phyloP scores from a whole-genome alignment of 2,113 vertebrate genomes.

The Galbula dea region DNA sequence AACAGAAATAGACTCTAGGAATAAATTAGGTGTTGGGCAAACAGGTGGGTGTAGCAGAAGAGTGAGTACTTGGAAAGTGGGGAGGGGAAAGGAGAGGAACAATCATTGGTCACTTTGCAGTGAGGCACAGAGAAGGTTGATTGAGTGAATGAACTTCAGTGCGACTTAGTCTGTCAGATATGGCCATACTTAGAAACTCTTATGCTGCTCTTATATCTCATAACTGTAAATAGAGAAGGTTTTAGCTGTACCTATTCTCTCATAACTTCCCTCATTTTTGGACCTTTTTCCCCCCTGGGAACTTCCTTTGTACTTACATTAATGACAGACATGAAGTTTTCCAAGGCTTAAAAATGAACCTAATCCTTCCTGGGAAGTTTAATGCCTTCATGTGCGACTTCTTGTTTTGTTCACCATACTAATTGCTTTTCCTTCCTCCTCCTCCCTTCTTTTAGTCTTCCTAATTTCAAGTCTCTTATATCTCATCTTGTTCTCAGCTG shows the following conservation, averaged over 20 bases:
- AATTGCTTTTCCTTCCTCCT: not conserved
- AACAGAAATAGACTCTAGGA: not conserved
- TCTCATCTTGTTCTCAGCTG: not conserved
- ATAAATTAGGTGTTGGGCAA: not conserved
- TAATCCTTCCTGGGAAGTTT: not conserved
- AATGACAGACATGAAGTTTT: not conserved
- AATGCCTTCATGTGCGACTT: fast-evolving
- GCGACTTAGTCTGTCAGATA: not conserved
- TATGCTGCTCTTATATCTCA: not conserved
- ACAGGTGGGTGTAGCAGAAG: not conserved
- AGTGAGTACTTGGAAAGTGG: not conserved
- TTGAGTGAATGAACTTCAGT: not conserved
- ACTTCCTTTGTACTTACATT: not conserved
- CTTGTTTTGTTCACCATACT: not conserved
- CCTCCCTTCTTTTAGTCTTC: not conserved
- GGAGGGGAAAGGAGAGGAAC: not conserved
- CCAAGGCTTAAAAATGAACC: not conserved
- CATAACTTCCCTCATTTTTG: not conserved
- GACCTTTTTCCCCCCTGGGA: not conserved
- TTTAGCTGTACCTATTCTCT: not conserved
- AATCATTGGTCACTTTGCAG: not conserved
- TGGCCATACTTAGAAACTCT: not conserved
- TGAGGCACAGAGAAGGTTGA: not conserved
- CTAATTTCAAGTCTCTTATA: not conserved
- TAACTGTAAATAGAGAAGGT: not conserved